Conservation (phyloP, 2,888 invertebrate genomes). For the Limnephilus lunatus region DNA sequence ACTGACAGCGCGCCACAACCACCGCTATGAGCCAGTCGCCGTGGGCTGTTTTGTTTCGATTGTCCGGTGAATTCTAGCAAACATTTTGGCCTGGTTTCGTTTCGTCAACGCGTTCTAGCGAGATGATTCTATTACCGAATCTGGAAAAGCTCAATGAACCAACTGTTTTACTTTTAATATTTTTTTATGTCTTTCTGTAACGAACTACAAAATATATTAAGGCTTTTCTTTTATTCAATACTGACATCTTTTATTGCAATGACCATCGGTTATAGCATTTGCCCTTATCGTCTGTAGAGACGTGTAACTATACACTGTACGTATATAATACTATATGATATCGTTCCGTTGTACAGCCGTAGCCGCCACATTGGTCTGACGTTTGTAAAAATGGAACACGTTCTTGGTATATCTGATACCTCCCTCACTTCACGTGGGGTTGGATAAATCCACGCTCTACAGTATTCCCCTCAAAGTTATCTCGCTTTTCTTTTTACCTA, state of each 20-base stretch:
- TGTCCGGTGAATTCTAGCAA: not conserved
- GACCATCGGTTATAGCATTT: not conserved
- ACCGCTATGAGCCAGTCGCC: not conserved
- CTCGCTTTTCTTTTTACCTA: not conserved
- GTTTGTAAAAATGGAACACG: not conserved
- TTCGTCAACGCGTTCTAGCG: not conserved
- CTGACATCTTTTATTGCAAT: not conserved
- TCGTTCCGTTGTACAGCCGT: not conserved
- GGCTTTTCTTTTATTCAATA: too few relatives aligned
- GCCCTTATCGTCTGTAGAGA: not conserved
- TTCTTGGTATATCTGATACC: not conserved
- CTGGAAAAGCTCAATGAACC: not conserved
- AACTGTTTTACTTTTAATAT: not conserved
- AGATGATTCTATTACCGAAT: not conserved
- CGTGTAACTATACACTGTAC: not conserved
- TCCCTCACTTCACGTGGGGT: not conserved
- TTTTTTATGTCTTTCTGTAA: not conserved
- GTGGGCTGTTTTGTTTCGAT: slow-evolving; percentile 13
- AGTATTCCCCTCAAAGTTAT: not conserved
- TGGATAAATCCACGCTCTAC: not conserved
- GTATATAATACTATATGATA: not conserved
- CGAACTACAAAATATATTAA: not conserved
- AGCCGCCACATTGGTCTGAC: not conserved
- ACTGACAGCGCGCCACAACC: not conserved
- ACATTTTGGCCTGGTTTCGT: not conserved